Evolutionary conservation across 1,140 invertebrate genomes (phyloP), one percentile per base, ranked within the genome.

Genomic region (Cydia strobilella): DNA sequence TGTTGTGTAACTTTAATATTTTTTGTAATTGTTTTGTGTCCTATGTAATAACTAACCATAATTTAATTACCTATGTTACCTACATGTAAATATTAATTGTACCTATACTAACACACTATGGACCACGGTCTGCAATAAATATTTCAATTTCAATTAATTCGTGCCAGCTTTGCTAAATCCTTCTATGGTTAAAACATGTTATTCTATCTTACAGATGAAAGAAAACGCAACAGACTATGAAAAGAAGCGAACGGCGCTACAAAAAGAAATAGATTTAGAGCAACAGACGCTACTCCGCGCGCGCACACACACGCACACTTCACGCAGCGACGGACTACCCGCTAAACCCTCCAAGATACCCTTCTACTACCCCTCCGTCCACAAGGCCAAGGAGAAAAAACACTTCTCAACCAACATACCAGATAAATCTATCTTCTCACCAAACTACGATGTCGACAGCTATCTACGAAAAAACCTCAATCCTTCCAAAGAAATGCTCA

Each of bases 181-280:
- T 3, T 15, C 42, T 13, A 2, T 42, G 13, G 1, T 15, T 59
- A 59, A 59, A 23, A 51, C 69, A 75, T 73, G 9, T 18, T 71
- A 59, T 75, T 78, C 75, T 6, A 18, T 45, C 51, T 93, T 90
- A 62, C 86, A 94, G 94, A 92, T 93, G 73, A 89, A 93, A 76
- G 87, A 93, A 59, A 91, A 93, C 77, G 86, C 89, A 62, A 84
- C 86, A n/a, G 93, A 94, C 72, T 93, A 93, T 75, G 81, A 93
- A 13, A 81, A 80, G 25, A 91, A 90, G 69, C 88, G 93, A 75
- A 86, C 87, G 76, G 86, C 91, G 39, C 79, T 94, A 35, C 93
- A 94, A 74, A 83, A 84, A 42, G 91, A 94, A 27, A 93, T 93
- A 20, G 91, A 93, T 27, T 82, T 77, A 18, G 90, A 94, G 80